These are phyloP conservation scores for Gambusia affinis DNA, from an alignment of 2,113 vertebrate genomes.

Conservation along the genomic window DNA sequence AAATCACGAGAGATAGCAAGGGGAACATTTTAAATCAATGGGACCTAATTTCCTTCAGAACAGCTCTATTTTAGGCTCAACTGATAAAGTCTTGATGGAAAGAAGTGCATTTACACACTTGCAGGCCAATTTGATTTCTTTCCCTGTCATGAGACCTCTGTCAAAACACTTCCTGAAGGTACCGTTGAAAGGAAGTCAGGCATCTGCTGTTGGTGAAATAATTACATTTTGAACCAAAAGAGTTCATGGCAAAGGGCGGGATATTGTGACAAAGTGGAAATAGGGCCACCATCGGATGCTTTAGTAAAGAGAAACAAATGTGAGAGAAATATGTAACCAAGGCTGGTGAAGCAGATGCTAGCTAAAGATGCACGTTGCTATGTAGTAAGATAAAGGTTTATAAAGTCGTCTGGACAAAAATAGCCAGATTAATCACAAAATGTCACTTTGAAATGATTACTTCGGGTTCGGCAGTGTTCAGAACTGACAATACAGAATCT, in stretches of 20 bases:
- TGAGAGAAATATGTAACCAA: not conserved
- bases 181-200: constrained; percentile 76
- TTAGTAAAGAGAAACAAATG: constrained; percentile 11
- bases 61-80: constrained; percentile 34
- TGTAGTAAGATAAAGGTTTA: not conserved
- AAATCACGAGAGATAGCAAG: constrained; percentile 29
- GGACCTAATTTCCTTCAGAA: constrained; percentile 55
- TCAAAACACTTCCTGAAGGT: constrained; percentile 75
- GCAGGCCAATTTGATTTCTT: constrained; percentile 50
- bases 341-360: not conserved
- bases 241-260: constrained; percentile 69
- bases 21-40: constrained; percentile 31
- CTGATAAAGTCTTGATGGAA: constrained; percentile 37
- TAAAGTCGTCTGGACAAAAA: no score
- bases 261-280: constrained; percentile 53
- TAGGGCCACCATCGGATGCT: constrained; percentile 23
- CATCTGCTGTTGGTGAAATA: constrained; percentile 70
- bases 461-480: no score
- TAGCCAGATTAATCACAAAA: no score
- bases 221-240: constrained; percentile 63
- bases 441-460: no score
- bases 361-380: not conserved
- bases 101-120: constrained; percentile 57
- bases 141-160: constrained; percentile 57
- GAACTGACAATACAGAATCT: no score